Evolutionary conservation across 2,113 vertebrate species (phyloP).

Genomic region (Aplodontia rufa): DNA sequence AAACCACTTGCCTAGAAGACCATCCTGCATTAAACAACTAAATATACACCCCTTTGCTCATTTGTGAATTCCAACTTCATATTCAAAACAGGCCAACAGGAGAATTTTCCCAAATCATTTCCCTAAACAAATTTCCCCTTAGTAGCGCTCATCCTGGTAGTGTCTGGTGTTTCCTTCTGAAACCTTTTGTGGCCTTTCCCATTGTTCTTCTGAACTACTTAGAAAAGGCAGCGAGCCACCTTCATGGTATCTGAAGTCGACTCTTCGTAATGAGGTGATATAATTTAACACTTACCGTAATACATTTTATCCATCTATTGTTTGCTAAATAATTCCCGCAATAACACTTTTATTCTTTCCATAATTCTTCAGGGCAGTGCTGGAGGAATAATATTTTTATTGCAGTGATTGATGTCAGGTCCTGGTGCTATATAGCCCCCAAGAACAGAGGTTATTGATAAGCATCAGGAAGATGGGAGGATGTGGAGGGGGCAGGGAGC

Average conservation of each 20-base stretch:
- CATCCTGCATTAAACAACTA: slow-evolving; percentile 42
- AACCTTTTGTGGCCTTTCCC: slow-evolving; percentile 77
- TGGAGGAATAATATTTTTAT: slow-evolving; percentile 86
- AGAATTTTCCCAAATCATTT: slow-evolving; percentile 34
- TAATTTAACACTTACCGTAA: slow-evolving; percentile 88
- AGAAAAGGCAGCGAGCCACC: slow-evolving; percentile 75
- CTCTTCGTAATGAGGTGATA: slow-evolving; percentile 84
- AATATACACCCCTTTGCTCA: slow-evolving; percentile 44
- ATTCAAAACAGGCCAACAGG: slow-evolving; percentile 67
- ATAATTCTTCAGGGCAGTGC: slow-evolving; percentile 87
- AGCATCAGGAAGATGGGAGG: slow-evolving; percentile 77
- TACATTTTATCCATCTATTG: slow-evolving; percentile 87
- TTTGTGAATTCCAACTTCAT: slow-evolving; percentile 54
- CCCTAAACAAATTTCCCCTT: slow-evolving; percentile 16
- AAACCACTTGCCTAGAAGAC: slow-evolving; percentile 29
- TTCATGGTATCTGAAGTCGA: slow-evolving; percentile 80
- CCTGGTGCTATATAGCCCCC: slow-evolving; percentile 76
- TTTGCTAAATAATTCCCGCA: slow-evolving; percentile 89
- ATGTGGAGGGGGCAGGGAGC: slow-evolving; percentile 28
- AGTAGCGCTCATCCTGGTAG: slow-evolving; percentile 61
- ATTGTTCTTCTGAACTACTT: slow-evolving; percentile 85
- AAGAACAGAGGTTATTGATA: slow-evolving; percentile 87
- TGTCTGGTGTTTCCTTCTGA: slow-evolving; percentile 67
- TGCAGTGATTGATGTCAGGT: slow-evolving; percentile 84
- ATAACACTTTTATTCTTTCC: slow-evolving; percentile 89